These are phyloP conservation scores for Pelobates cultripes DNA, from an alignment of 2,797 vertebrate genomes.

Conservation along the genomic window DNA sequence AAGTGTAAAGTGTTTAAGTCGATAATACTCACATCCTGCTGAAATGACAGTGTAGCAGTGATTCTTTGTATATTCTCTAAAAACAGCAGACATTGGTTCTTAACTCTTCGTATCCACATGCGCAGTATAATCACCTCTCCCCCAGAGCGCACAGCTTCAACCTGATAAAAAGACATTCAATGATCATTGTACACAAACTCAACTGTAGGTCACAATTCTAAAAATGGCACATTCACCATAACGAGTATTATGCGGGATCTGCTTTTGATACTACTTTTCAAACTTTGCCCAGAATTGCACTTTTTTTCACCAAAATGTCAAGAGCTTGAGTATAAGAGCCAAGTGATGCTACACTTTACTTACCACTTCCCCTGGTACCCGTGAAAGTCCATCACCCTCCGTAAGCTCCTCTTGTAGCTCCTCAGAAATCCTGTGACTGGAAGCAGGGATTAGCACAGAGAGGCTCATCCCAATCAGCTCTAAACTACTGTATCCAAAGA, in stretches of 20 bases:
- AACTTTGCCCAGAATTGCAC: too few species aligned
- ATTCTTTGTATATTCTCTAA: conserved; percentile 37
- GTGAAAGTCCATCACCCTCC: conserved; percentile 70
- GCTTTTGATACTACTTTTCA: too few species aligned
- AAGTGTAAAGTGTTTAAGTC: too few species aligned
- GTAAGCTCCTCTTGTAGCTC: conserved; percentile 76
- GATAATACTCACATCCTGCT: conserved; percentile 45
- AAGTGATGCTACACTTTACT: conserved; percentile 32
- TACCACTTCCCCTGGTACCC: conserved; percentile 88
- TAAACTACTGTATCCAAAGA: conserved; percentile 79
- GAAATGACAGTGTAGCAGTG: conserved; percentile 38
- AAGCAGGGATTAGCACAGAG: conserved; percentile 75
- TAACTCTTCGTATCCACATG: conserved; percentile 40
- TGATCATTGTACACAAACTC: too few species aligned
- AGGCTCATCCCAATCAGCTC: conserved; percentile 84
- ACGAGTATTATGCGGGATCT: too few species aligned
- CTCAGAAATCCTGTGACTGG: conserved; percentile 73
- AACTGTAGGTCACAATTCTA: too few species aligned
- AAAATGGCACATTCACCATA: too few species aligned
- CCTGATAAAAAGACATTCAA: conserved; percentile 6
- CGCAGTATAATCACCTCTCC: conserved; percentile 39
- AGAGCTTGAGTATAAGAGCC: too few species aligned
- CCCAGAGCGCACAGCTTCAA: conserved; percentile 42
- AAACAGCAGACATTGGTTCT: conserved; percentile 37
- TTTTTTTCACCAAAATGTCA: too few species aligned